Evolutionary conservation across 2,113 vertebrate species (phyloP).

Genomic region (Nothobranchius kuhntae): DNA sequence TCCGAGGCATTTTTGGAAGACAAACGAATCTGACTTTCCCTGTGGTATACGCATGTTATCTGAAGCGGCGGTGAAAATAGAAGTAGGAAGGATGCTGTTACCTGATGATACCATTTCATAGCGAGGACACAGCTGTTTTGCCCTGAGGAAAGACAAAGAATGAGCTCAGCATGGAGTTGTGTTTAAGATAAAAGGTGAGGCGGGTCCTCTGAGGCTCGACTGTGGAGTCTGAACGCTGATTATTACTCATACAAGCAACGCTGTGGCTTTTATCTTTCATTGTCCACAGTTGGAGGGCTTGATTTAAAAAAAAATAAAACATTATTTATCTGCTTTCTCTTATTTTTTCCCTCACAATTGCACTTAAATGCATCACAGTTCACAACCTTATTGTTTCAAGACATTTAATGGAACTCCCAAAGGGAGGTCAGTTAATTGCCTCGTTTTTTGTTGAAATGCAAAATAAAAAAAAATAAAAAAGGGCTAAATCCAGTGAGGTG

Average conservation of each 20-base stretch:
- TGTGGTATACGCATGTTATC: conserved; percentile 42
- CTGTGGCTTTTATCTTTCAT: conserved; percentile 19
- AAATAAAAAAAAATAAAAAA: background rate
- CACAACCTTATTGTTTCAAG: background rate
- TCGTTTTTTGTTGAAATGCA: background rate
- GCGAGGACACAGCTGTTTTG: conserved; percentile 27
- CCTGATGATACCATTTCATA: conserved; percentile 34
- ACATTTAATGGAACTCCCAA: background rate
- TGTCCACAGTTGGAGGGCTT: conserved; percentile 4
- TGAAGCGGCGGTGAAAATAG: conserved; percentile 49
- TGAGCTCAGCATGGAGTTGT: conserved; percentile 14
- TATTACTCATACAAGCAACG: conserved; percentile 30
- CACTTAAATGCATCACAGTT: background rate
- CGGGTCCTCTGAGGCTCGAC: conserved; percentile 12
- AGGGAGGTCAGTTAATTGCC: conserved; percentile 7
- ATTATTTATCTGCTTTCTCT: conserved; percentile 10
- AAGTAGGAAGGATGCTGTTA: conserved; percentile 42
- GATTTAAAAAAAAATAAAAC: conserved; percentile 3
- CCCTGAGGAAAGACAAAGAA: conserved; percentile 17
- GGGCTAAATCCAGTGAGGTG: conserved; percentile 2
- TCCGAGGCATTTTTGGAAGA: conserved; percentile 38
- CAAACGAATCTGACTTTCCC: conserved; percentile 45
- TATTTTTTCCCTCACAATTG: background rate
- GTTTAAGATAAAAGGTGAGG: conserved; percentile 40
- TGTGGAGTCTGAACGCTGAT: conserved; percentile 28